Base-by-base conservation (phyloP, 2,888 invertebrate genomes). In the Nymphalis c-album region DNA sequence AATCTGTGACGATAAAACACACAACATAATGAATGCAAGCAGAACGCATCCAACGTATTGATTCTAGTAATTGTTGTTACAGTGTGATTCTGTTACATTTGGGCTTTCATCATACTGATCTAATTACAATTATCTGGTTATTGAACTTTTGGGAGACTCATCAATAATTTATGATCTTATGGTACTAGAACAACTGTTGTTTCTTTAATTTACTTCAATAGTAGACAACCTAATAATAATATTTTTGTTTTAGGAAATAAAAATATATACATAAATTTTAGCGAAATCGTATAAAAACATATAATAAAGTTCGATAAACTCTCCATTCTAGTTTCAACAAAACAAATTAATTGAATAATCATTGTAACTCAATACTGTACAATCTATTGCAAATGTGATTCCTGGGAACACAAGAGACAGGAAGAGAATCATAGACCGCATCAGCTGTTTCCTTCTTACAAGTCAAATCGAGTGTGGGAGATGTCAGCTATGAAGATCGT, bases 101-200 rank as follows among this genome's bases (percentile, higher is more conserved):
- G 73, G 73, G 75, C 74, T 80, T 78, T 74, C 79, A 78, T 79
- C 76, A 80, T 78, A 75, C 70, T 76, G 81, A 76, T 80, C 86
- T 88, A 87, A 86, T 87, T 86, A 81, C 81, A 78, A 85, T 86
- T 71, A 68, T 75, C 74, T 82, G 87, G 74, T 67, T 83, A 73
- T 83, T 87, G 79, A 87, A 82, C 87, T 79, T 76, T 57, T 1
- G 20, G 40, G 47, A 18, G 57, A 57, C 17, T 60, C 60, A 17
- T 61, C 20, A 26, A 61, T 35, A 45, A 8, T 53, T 20, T 46
- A 45, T 13, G 13, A 13, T 40, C 4, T 40, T 13, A 40, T 2
- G 13, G 40, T 13, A 40, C 2, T 4, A 40, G 13, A 13, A 13
- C 4, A 40, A 40, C 40, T 40, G 40, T 13, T 10, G 13, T 40